A percentile compares a stretch with the other conserved stretches of the same genome.
Evolutionary conservation across 2,113 vertebrate species (phyloP).

Genomic region (Chamaetylas fuelleborni): DNA sequence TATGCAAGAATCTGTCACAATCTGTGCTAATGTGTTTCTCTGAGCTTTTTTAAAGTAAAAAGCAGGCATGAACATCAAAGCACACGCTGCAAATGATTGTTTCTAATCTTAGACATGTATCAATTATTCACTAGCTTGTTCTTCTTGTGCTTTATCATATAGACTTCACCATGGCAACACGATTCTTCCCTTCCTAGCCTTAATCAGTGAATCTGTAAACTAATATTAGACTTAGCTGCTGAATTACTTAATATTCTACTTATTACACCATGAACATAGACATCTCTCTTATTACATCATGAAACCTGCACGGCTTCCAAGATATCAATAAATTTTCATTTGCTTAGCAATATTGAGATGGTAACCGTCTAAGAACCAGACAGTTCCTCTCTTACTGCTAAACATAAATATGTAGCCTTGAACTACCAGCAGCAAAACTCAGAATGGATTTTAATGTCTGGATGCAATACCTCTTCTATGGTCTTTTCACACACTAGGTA

Average conservation of each 20-base stretch:
- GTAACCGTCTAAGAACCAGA: background rate
- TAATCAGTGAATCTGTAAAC: slow-evolving; percentile 49
- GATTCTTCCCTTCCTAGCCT: slow-evolving; percentile 6
- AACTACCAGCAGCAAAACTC: background rate
- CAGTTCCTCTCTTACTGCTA: background rate
- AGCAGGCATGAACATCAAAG: slow-evolving; percentile 40
- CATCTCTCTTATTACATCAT: background rate
- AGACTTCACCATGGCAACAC: slow-evolving; percentile 65
- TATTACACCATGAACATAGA: background rate
- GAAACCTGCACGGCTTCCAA: background rate
- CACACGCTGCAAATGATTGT: slow-evolving; percentile 21
- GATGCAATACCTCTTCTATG: background rate
- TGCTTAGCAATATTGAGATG: background rate
- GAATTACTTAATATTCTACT: slow-evolving; percentile 5
- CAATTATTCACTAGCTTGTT: slow-evolving; percentile 64
- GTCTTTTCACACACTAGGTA: background rate
- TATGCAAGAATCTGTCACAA: background rate
- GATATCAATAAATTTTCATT: background rate
- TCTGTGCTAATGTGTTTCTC: background rate
- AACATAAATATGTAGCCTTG: background rate
- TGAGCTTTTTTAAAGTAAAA: background rate
- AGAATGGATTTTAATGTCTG: background rate
- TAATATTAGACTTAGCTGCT: slow-evolving; percentile 20
- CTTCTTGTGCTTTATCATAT: slow-evolving; percentile 44
- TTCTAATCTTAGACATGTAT: slow-evolving; percentile 65